Conservation (phyloP, 2,797 vertebrate genomes). For the Chelonia mydas region DNA sequence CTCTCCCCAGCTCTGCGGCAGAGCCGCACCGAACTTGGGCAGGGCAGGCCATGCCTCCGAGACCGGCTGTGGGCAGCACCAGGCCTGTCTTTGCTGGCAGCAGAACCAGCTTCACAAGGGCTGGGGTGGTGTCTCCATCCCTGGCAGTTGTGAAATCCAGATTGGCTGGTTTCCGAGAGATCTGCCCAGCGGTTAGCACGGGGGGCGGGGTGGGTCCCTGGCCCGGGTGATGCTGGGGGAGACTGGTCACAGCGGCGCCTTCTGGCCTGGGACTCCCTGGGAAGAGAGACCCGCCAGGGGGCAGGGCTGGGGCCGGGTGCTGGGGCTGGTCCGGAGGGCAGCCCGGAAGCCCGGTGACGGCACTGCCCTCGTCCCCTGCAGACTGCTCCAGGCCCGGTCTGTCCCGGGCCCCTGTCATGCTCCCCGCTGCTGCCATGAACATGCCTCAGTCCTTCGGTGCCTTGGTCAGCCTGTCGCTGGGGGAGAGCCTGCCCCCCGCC, state of each 20-base stretch:
- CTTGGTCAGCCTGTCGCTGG: constrained; percentile 84
- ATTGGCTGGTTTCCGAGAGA: not conserved
- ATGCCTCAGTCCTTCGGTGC: constrained; percentile 97
- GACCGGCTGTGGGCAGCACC: too few species aligned
- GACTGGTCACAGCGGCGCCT: too few species aligned
- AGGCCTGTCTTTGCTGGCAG: too few species aligned
- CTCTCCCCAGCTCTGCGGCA: too few species aligned
- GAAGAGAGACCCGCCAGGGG: too few species aligned
- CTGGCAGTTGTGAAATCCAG: not conserved
- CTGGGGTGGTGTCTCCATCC: too few species aligned
- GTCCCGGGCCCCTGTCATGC: constrained; percentile 82
- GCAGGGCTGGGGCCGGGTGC: not conserved
- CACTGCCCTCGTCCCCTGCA: constrained; percentile 62
- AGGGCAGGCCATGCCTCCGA: too few species aligned
- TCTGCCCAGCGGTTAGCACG: not conserved
- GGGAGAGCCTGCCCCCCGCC: constrained; percentile 81
- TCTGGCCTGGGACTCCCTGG: not conserved
- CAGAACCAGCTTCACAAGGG: too few species aligned
- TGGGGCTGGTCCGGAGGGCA: not conserved
- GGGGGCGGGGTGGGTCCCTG: too few species aligned
- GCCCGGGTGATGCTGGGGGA: too few species aligned
- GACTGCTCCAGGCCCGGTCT: constrained; percentile 91
- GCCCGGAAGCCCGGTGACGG: not conserved
- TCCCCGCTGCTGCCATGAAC: constrained; percentile 87
- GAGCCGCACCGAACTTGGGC: too few species aligned